A percentile compares a stretch with the other conserved stretches of the same genome.
Conservation (phyloP, 2,888 invertebrate genomes). For the Coelogynopora nodosa region DNA sequence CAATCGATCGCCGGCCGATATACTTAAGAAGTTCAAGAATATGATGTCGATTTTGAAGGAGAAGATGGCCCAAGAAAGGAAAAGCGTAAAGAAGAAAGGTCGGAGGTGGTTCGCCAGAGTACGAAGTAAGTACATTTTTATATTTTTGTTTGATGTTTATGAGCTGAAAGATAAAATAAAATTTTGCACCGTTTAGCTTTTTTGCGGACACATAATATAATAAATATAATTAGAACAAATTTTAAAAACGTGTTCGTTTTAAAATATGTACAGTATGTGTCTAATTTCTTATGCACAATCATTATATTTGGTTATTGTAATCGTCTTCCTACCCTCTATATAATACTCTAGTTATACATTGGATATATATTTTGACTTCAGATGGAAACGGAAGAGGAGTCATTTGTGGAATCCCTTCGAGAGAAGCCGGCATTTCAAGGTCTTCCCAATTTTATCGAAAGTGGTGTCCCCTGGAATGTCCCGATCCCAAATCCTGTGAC, state of each 20-base stretch:
- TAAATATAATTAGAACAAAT: background rate
- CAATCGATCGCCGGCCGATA: background rate
- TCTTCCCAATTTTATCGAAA: conserved; percentile 11
- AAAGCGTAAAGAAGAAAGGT: conserved; percentile 1
- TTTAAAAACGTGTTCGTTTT: background rate
- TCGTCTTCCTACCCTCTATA: background rate
- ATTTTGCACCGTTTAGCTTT: background rate
- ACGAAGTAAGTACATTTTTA: conserved; percentile 14
- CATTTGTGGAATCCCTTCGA: background rate
- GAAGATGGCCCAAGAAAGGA: conserved; percentile 6
- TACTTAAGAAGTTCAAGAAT: background rate
- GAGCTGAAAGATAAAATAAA: background rate
- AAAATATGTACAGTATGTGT: background rate
- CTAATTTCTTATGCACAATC: background rate
- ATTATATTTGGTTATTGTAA: background rate
- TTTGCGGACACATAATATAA: background rate
- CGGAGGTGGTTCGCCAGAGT: conserved; percentile 4
- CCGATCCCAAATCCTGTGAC: background rate
- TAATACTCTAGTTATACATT: background rate
- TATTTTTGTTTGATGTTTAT: background rate
- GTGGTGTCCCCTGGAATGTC: background rate
- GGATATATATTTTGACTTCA: background rate
- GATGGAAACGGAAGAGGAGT: conserved; percentile 1
- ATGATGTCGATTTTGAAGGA: conserved; percentile 1
- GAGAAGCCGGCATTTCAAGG: conserved; percentile 4